Conservation (phyloP, 2,113 vertebrate genomes). For the Taurulus bubalis region DNA sequence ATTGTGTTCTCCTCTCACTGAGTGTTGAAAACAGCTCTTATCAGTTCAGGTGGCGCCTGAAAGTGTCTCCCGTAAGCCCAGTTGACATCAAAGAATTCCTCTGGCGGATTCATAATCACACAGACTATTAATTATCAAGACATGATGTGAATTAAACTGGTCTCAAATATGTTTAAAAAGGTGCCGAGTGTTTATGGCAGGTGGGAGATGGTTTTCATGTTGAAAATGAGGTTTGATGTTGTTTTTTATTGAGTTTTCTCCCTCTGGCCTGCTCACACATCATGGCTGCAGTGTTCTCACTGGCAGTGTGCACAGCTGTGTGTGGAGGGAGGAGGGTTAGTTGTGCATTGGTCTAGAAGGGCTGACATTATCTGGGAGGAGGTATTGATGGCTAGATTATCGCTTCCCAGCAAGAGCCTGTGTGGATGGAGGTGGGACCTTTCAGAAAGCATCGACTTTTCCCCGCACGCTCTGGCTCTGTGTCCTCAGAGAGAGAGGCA, state of each 20-base stretch:
- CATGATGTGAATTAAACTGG: constrained; percentile 47
- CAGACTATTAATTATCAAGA: constrained; percentile 36
- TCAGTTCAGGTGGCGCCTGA: constrained; percentile 26
- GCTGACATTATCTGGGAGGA: constrained; percentile 45
- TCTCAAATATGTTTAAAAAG: constrained; percentile 14
- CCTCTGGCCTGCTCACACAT: background rate
- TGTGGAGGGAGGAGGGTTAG: background rate
- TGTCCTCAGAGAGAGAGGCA: background rate
- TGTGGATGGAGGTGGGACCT: background rate
- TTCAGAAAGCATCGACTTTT: background rate
- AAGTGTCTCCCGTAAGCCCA: constrained; percentile 26
- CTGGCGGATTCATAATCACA: constrained; percentile 40
- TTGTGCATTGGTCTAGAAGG: constrained; percentile 39
- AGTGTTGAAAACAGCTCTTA: constrained; percentile 25
- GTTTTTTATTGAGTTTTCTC: background rate
- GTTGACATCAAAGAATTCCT: constrained; percentile 41
- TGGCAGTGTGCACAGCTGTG: background rate
- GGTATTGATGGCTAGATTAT: constrained; percentile 35
- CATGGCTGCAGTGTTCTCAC: constrained; percentile 6
- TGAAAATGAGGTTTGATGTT: background rate
- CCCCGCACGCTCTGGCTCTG: background rate
- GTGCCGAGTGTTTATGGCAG: constrained; percentile 2
- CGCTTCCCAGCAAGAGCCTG: constrained; percentile 1
- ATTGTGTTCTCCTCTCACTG: background rate
- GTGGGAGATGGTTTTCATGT: constrained; percentile 7